Base-by-base conservation (phyloP, 2,113 vertebrate species). In the Penelope pileata region DNA sequence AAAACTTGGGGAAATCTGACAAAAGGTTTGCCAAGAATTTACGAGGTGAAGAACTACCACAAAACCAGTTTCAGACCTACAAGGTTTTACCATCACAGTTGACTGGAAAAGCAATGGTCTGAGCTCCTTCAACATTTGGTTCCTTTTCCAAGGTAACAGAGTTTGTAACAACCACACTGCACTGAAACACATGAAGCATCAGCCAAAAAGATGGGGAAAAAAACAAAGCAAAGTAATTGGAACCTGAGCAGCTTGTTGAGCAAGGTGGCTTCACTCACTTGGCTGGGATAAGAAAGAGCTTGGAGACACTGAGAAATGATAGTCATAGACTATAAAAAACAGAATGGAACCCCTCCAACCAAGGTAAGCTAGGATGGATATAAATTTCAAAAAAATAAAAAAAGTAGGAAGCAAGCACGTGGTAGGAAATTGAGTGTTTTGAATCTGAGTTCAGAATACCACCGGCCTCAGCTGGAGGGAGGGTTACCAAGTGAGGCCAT, bases 361-460 rank as follows among this genome's bases (percentile, higher is more conserved):
- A 51, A 56, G 4, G 13, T 32, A 40, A 54, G 9, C 27, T 15
- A 24, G 36, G 26, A 22, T 2, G 34, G 16, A 29, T 27, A 10
- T 42, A 42, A 70, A 48, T 4, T 4, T 42, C 24, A 43, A 45
- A 40, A 62, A 42, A 6, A 3, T 4, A 40, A 68, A 22, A 0
- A 2, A 21, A 43, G 22, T 5, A 23, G 24, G 34, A 75, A 59
- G 19, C 11, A 48, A 45, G 27, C 17, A 24, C 0, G 0, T 45
- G 51, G 45, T 38, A 80, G 40, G 50, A 66, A 72, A 2, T 8
- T 66, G 16, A 3, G 5, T 51, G 34, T 13, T 66, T 50, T 6
- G 21, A 34, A 34, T 29, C 40, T 66, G 36, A 18, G 18, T 47
- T 80, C 79, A 76, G 63, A 51, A 83, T 30, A 36, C 12, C 43